Percentiles rank a stretch among this genome's conserved stretches.
Evolutionary conservation across 2,888 invertebrate genomes (phyloP).

Genomic region (Chymomyza fuscimana): DNA sequence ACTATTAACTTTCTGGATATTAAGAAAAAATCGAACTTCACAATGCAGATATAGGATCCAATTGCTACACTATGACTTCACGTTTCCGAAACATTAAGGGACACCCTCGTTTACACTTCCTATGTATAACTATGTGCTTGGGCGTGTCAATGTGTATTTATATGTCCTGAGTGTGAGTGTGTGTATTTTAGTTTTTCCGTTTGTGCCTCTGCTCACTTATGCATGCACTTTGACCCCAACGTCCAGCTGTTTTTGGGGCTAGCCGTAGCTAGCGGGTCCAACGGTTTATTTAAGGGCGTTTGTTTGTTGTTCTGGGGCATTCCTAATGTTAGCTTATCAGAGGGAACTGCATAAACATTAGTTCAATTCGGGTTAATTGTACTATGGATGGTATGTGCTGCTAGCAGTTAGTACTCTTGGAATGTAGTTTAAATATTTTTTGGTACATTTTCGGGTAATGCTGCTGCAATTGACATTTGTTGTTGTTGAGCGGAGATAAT

Average conservation of each 20-base stretch:
- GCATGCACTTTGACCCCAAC: slow-evolving; percentile 14
- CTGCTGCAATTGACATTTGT: background rate
- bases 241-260: background rate
- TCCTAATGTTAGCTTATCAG: slow-evolving; percentile 52
- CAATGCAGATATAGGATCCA: too few relatives aligned
- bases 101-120: too few relatives aligned
- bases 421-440: background rate
- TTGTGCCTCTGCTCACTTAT: slow-evolving; percentile 31
- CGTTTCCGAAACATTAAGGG: too few relatives aligned
- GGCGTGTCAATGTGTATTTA: background rate
- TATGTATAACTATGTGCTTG: background rate
- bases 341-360: slow-evolving; percentile 51
- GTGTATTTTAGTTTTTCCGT: slow-evolving; percentile 6
- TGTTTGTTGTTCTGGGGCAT: background rate
- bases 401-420: background rate
- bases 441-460: background rate
- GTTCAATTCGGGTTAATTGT: slow-evolving; percentile 72
- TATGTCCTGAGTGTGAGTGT: background rate
- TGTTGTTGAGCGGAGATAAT: background rate
- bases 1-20: too few relatives aligned
- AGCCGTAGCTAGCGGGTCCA: background rate
- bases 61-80: too few relatives aligned
- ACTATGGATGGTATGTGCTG: slow-evolving; percentile 9
- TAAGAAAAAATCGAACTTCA: too few relatives aligned
- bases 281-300: background rate